phyloP scores from a whole-genome alignment of 1,140 invertebrate genomes.

The Drosophila navojoa region DNA sequence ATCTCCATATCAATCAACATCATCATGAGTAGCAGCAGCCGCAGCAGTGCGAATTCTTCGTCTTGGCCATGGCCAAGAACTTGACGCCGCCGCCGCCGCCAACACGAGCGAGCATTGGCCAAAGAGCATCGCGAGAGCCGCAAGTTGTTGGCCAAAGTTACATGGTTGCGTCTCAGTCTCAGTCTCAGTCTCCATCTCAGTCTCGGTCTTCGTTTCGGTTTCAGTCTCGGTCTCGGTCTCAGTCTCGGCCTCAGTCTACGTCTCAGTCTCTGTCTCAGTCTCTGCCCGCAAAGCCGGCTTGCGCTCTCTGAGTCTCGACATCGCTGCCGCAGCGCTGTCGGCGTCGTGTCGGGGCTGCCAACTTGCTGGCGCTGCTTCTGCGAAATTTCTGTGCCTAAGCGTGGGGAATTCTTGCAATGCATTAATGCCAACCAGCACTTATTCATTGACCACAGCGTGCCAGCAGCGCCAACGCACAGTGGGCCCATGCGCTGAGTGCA shows the following conservation, averaged over 20 bases:
- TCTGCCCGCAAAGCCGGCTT: constrained; percentile 56
- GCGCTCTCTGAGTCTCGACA: constrained; percentile 29
- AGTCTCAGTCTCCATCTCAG: constrained; percentile 33
- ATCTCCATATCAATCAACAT: constrained; percentile 51
- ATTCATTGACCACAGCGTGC: constrained; percentile 45
- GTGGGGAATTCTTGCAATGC: constrained; percentile 59
- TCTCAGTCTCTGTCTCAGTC: constrained; percentile 36
- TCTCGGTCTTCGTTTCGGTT: constrained; percentile 23
- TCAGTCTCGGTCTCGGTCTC: constrained; percentile 27
- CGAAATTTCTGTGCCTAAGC: constrained; percentile 44
- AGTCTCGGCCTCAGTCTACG: constrained; percentile 25
- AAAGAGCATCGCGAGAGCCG: constrained; percentile 65
- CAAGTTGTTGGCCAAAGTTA: constrained; percentile 69
- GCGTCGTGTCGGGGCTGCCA: constrained; percentile 38
- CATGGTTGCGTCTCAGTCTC: constrained; percentile 52
- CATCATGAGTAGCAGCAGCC: constrained; percentile 20
- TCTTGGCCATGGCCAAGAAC: constrained; percentile 74
- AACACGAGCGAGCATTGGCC: constrained; percentile 59
- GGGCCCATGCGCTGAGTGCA: background rate
- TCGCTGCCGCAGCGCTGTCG: constrained; percentile 33
- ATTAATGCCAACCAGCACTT: constrained; percentile 42
- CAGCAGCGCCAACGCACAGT: constrained; percentile 13
- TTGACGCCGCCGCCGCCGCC: constrained; percentile 52
- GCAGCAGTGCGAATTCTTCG: constrained; percentile 61
- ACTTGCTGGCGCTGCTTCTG: constrained; percentile 42